A percentile compares a stretch with the other conserved stretches of the same genome.
Evolutionary conservation across 2,113 vertebrate species (phyloP).

Genomic region (Taxidea taxus): DNA sequence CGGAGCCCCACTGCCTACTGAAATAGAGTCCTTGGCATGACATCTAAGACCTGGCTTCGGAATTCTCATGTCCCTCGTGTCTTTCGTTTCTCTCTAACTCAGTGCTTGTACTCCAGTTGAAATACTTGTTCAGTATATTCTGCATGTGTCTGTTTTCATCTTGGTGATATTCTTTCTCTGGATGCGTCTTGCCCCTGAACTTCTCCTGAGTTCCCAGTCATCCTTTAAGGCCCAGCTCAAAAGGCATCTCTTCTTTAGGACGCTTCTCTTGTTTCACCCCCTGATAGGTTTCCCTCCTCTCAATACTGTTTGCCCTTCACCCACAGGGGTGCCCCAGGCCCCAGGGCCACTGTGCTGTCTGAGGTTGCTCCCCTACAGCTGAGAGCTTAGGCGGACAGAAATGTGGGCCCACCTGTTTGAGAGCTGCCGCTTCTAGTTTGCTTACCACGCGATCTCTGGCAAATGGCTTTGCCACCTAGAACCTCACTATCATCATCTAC

Average conservation of each 20-base stretch:
- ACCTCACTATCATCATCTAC: constrained; percentile 3
- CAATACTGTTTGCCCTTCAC: neutral
- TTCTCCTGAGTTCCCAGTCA: neutral
- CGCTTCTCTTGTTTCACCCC: neutral
- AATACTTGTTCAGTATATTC: neutral
- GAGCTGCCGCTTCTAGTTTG: neutral
- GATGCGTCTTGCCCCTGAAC: neutral
- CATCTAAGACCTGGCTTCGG: neutral
- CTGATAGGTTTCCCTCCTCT: neutral
- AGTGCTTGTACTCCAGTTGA: neutral
- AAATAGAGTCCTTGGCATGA: neutral
- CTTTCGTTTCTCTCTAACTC: neutral
- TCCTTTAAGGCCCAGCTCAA: neutral
- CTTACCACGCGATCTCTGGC: neutral
- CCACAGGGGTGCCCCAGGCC: neutral
- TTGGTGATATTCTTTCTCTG: neutral
- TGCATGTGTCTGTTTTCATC: neutral
- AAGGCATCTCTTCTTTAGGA: neutral
- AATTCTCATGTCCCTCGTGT: neutral
- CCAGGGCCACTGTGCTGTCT: neutral
- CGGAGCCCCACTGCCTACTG: neutral
- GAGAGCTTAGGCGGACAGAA: neutral
- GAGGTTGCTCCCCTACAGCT: too few relatives aligned
- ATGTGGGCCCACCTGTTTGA: neutral
- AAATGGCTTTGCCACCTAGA: neutral